These are phyloP conservation scores for Corbicula japonica DNA, from an alignment of 2,888 invertebrate species.

Conservation along the genomic window DNA sequence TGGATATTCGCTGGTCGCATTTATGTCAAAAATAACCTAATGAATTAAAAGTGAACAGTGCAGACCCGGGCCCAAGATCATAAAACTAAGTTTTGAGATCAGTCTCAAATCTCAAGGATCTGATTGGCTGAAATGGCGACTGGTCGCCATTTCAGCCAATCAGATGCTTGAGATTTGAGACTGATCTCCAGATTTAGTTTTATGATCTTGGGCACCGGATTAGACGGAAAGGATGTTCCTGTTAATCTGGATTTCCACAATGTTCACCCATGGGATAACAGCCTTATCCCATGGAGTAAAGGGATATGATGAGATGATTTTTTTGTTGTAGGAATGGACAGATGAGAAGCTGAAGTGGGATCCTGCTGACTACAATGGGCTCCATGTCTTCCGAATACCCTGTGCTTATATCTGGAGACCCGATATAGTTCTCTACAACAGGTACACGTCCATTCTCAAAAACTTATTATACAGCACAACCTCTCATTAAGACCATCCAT, in stretches of 20 bases:
- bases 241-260: not conserved
- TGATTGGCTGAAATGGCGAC: too few relatives aligned
- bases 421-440: constrained; percentile 90
- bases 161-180: not conserved
- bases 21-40: too few relatives aligned
- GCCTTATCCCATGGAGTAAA: not conserved
- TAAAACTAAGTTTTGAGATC: too few relatives aligned
- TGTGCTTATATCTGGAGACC: constrained; percentile 91
- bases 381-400: constrained; percentile 89
- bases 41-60: too few relatives aligned
- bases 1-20: too few relatives aligned
- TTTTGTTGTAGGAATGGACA: constrained; percentile 88
- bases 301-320: too few relatives aligned
- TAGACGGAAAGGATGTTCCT: not conserved
- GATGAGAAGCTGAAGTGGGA: constrained; percentile 92
- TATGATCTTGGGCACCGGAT: not conserved
- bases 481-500: too few relatives aligned
- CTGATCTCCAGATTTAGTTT: not conserved
- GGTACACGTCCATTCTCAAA: too few relatives aligned
- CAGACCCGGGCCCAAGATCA: too few relatives aligned
- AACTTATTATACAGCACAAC: too few relatives aligned
- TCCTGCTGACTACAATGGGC: constrained; percentile 90
- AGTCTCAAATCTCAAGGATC: too few relatives aligned
- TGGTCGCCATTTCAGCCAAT: too few relatives aligned
- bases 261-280: not conserved